These are phyloP conservation scores for Steromphala cineraria DNA, from an alignment of 2,888 invertebrate species.

Conservation along the genomic window DNA sequence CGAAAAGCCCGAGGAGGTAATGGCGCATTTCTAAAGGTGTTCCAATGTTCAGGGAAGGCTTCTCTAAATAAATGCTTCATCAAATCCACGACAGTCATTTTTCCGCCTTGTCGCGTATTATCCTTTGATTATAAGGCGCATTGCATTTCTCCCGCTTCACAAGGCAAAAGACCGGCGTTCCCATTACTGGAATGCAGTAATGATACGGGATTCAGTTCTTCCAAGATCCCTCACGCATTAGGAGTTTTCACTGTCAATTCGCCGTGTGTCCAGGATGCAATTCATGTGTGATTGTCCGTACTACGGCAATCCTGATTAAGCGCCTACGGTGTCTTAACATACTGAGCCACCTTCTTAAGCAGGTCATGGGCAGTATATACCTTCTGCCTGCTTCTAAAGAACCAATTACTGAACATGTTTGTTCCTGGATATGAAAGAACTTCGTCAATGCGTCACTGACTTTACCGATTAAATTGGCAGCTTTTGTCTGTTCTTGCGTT, in stretches of 20 bases:
- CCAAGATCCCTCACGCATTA: slow-evolving; percentile 15
- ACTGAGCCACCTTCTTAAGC: too few species aligned
- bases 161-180: background rate
- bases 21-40: background rate
- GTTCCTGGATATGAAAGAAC: background rate
- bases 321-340: background rate
- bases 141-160: slow-evolving; percentile 9
- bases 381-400: background rate
- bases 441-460: background rate
- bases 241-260: slow-evolving; percentile 17
- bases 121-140: slow-evolving; percentile 13
- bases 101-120: slow-evolving; percentile 10
- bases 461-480: background rate
- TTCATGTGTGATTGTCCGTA: slow-evolving; percentile 15
- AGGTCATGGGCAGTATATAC: background rate
- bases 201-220: background rate
- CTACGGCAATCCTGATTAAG: slow-evolving; percentile 4
- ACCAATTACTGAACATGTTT: slow-evolving; percentile 16
- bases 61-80: background rate
- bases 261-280: slow-evolving; percentile 2
- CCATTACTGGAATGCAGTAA: background rate
- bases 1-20: too few species aligned
- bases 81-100: background rate
- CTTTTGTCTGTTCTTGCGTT: background rate
- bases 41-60: background rate